These are phyloP conservation scores for Pseudorhombus dupliciocellatus DNA, from an alignment of 2,113 vertebrate species.

Conservation along the genomic window DNA sequence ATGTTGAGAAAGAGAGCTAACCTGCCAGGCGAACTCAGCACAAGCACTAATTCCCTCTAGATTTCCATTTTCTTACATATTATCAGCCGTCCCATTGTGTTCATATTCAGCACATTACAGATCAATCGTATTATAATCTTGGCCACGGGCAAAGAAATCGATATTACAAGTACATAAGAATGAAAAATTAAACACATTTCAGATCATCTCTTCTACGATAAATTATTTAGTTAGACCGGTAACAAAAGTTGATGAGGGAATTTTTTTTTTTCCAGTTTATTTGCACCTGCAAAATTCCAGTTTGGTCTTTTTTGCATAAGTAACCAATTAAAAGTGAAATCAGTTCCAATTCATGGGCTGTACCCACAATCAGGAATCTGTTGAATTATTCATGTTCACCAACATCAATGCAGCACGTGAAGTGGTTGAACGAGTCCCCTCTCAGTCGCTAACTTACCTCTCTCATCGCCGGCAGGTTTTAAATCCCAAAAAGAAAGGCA, in stretches of 20 bases:
- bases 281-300: conserved; percentile 12
- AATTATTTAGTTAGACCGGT: not conserved
- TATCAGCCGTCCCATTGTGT: too few species aligned
- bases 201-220: not conserved
- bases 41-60: too few species aligned
- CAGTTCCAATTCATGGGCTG: conserved; percentile 9
- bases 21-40: too few species aligned
- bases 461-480: conserved; percentile 84
- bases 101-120: too few species aligned
- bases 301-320: not conserved
- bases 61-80: too few species aligned
- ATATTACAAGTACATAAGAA: not conserved
- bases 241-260: not conserved
- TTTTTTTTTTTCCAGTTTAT: not conserved
- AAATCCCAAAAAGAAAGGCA: conserved; percentile 98
- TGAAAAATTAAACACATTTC: not conserved
- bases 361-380: conserved; percentile 12
- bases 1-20: too few species aligned
- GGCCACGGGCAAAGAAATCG: not conserved
- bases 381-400: conserved; percentile 59
- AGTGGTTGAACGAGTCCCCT: conserved; percentile 35
- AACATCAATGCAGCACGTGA: conserved; percentile 24
- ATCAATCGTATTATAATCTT: too few species aligned
- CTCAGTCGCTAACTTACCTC: conserved; percentile 20
- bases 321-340: conserved; percentile 19